A percentile compares a stretch with the other conserved stretches of the same genome.
Conservation (phyloP, 2,888 invertebrate species). For the Pecten maximus region DNA sequence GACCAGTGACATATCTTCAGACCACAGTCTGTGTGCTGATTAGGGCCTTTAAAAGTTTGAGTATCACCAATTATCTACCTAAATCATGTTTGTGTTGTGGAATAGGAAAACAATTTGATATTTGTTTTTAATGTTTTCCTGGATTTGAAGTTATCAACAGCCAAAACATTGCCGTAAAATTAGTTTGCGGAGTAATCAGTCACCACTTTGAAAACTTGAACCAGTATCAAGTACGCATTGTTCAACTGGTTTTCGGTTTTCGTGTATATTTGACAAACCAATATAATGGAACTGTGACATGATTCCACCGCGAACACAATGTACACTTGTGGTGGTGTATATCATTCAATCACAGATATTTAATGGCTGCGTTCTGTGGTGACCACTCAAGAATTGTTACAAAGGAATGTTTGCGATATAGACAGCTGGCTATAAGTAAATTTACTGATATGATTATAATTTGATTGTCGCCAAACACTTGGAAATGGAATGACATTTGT, state of each 20-base stretch:
- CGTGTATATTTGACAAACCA: not conserved
- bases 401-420: slow-evolving; percentile 23
- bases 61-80: not conserved
- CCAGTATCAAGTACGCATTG: slow-evolving; percentile 2
- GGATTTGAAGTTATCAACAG: not conserved
- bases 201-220: not conserved
- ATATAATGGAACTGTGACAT: not conserved
- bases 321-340: not conserved
- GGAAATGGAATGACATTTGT: slow-evolving; percentile 33
- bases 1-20: not conserved
- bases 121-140: not conserved
- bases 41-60: not conserved
- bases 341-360: not conserved
- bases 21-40: not conserved
- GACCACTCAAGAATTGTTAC: slow-evolving; percentile 14
- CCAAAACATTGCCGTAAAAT: not conserved
- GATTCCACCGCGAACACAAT: not conserved
- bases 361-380: not conserved
- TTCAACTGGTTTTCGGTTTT: not conserved
- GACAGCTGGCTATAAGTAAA: slow-evolving; percentile 17
- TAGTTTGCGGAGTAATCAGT: not conserved
- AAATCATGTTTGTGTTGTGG: not conserved
- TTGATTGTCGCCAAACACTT: slow-evolving; percentile 29
- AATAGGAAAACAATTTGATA: not conserved
- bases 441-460: slow-evolving; percentile 35